Percentiles rank a stretch among this genome's conserved stretches.
These are phyloP conservation scores for Argentina silus DNA, from an alignment of 2,797 vertebrate species.

Conservation along the genomic window DNA sequence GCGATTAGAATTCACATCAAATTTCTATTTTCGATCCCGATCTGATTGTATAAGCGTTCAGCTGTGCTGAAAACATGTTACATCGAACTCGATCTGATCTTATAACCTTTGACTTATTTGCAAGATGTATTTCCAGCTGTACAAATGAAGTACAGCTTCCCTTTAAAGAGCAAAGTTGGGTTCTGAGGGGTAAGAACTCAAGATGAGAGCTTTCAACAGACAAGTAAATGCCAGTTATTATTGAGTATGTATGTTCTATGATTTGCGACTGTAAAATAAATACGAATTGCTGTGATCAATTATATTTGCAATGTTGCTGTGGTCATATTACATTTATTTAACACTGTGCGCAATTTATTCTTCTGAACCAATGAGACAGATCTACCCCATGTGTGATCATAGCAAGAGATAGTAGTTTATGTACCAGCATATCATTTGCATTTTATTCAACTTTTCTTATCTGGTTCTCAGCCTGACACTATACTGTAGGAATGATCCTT, in stretches of 20 bases:
- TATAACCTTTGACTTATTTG: background rate
- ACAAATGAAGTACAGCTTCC: background rate
- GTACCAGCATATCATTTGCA: constrained; percentile 37
- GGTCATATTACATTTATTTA: background rate
- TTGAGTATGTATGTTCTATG: no score
- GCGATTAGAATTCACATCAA: constrained; percentile 47
- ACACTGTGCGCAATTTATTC: background rate
- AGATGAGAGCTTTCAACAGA: no score
- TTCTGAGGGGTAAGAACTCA: background rate
- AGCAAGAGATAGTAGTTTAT: constrained; percentile 62
- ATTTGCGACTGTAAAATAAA: no score
- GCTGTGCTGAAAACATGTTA: constrained; percentile 9
- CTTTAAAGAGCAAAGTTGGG: background rate
- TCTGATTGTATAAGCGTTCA: constrained; percentile 49
- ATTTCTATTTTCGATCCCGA: constrained; percentile 40
- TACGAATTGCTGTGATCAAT: no score
- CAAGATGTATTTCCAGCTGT: constrained; percentile 18
- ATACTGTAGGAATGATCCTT: constrained; percentile 10
- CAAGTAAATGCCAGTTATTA: no score
- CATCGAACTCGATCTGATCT: background rate
- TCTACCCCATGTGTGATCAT: constrained; percentile 3
- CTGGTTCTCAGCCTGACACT: background rate
- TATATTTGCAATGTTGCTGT: background rate
- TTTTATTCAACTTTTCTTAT: background rate
- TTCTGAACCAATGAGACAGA: background rate